phyloP scores from a whole-genome alignment of 2,888 invertebrate species.

The Phalera bucephala region DNA sequence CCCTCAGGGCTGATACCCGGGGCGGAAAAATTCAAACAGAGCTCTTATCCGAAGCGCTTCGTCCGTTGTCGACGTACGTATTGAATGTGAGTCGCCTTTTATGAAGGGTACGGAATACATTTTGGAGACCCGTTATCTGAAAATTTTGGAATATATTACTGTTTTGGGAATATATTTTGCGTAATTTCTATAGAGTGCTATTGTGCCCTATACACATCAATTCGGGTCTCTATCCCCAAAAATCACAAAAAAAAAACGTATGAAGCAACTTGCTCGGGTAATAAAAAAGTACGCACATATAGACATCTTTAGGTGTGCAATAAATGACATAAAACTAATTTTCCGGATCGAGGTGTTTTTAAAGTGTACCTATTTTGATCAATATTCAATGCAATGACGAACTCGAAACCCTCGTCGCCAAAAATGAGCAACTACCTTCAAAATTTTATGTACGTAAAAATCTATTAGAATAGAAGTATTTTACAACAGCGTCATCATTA shows the following conservation, averaged over 20 bases:
- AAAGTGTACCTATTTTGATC: no score
- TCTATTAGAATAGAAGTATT: slow-evolving; percentile 20
- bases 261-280: no score
- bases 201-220: no score
- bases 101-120: background rate
- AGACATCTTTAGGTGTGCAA: no score
- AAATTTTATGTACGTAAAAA: background rate
- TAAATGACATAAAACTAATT: no score
- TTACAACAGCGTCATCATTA: slow-evolving; percentile 22
- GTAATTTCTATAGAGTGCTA: no score
- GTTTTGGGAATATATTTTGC: no score
- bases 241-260: no score
- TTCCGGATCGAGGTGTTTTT: no score
- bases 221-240: no score
- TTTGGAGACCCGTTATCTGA: background rate
- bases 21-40: background rate
- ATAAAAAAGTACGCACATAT: no score
- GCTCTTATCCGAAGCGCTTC: background rate
- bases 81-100: background rate
- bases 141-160: background rate
- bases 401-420: background rate
- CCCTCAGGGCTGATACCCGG: slow-evolving; percentile 1
- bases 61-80: background rate
- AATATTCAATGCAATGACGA: no score
- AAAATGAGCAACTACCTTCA: background rate